Percentiles rank a stretch among this genome's conserved stretches.
These are phyloP conservation scores for Luscinia megarhynchos DNA, from an alignment of 2,797 vertebrate genomes.

Conservation along the genomic window DNA sequence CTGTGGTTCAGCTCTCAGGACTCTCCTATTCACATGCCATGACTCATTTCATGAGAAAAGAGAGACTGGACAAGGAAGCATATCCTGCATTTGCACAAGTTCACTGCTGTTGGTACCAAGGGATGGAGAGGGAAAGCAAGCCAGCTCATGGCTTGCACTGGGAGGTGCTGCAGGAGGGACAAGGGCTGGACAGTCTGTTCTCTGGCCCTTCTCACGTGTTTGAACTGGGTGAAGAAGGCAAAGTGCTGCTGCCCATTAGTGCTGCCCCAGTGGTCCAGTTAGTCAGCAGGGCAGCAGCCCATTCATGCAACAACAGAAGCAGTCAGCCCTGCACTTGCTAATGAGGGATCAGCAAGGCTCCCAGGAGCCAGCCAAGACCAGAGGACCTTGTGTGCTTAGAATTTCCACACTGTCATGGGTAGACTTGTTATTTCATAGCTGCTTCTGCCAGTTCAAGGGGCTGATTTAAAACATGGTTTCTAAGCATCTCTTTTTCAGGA, in stretches of 20 bases:
- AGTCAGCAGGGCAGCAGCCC: not conserved
- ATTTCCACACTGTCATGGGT: not conserved
- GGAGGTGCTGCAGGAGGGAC: not conserved
- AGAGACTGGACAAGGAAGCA: not conserved
- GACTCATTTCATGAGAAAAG: not conserved
- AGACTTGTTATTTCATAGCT: not conserved
- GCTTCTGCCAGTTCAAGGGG: not conserved
- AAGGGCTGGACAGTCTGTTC: not conserved
- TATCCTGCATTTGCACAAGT: accelerated
- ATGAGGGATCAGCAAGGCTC: not conserved
- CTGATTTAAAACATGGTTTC: not conserved
- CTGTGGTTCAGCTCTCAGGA: not conserved
- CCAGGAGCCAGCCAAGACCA: slow-evolving; percentile 1
- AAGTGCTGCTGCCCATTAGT: slow-evolving; percentile 12
- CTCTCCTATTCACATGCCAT: not conserved
- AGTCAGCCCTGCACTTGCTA: not conserved
- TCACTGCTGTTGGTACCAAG: not conserved
- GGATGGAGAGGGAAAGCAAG: not conserved
- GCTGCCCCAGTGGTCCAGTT: not conserved
- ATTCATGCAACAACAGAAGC: not conserved
- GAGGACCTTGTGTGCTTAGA: not conserved
- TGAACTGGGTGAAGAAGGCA: not conserved
- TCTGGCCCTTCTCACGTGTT: not conserved
- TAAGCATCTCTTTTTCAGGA: not conserved
- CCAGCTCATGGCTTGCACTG: not conserved